phyloP scores from a whole-genome alignment of 2,113 vertebrate species.

The Aldabrachelys gigantea region DNA sequence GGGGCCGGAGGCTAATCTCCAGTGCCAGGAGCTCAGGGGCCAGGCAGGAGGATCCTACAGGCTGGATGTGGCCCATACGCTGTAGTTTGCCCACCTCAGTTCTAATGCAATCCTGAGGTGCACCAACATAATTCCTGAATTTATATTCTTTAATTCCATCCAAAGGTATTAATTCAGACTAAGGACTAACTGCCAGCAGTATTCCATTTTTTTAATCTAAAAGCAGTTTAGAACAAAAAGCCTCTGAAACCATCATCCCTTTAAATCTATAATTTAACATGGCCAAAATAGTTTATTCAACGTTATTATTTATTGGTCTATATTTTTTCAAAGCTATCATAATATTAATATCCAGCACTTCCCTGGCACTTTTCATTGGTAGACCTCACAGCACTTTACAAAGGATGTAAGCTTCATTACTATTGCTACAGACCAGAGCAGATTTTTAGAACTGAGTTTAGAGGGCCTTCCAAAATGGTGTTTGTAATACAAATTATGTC shows the following conservation, averaged over 20 bases:
- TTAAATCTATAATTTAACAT: fast-evolving
- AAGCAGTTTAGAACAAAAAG: background rate
- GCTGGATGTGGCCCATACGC: no score
- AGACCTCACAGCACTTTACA: background rate
- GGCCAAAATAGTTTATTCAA: background rate
- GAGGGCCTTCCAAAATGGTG: background rate
- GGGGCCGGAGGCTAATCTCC: no score
- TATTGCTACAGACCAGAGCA: background rate
- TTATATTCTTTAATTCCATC: background rate
- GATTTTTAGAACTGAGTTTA: background rate
- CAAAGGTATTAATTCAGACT: fast-evolving
- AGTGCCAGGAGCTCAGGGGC: no score
- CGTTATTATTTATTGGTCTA: background rate
- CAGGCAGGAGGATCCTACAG: no score
- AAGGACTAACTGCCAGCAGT: fast-evolving
- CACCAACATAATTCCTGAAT: fast-evolving
- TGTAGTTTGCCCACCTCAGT: no score
- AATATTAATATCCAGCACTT: background rate
- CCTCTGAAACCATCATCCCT: background rate
- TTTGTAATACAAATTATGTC: background rate
- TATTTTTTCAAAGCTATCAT: background rate
- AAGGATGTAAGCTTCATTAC: background rate
- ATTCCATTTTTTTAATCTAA: background rate
- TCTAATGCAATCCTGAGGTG: background rate
- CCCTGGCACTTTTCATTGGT: background rate